A percentile compares a stretch with the other conserved stretches of the same genome.
These are phyloP conservation scores for Ochlodes sylvanus DNA, from an alignment of 2,888 invertebrate genomes.

Conservation along the genomic window DNA sequence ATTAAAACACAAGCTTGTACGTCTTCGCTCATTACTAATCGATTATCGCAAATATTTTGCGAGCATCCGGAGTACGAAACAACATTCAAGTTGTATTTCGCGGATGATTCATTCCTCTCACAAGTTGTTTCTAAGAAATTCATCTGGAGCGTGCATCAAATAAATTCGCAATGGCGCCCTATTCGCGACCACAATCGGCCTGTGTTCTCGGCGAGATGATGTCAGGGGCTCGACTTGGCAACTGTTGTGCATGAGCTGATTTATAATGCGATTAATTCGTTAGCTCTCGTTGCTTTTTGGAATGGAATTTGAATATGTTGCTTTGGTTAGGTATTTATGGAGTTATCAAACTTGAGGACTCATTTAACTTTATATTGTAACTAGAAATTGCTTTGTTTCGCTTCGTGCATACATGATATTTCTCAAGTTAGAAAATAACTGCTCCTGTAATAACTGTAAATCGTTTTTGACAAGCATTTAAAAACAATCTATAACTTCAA, in stretches of 20 bases:
- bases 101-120: constrained; percentile 41
- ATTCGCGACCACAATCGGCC: constrained; percentile 29
- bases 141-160: constrained; percentile 40
- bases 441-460: no score
- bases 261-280: constrained; percentile 38
- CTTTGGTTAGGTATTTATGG: background rate
- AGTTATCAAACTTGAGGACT: background rate
- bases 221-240: constrained; percentile 43
- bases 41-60: constrained; percentile 23
- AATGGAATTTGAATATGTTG: constrained; percentile 16
- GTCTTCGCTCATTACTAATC: constrained; percentile 1
- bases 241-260: constrained; percentile 42
- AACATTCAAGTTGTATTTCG: constrained; percentile 29
- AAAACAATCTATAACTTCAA: no score
- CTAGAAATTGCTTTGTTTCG: no score
- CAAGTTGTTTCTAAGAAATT: constrained; percentile 41
- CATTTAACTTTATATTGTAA: background rate
- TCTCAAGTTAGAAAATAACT: no score
- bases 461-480: no score
- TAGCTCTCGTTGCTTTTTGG: constrained; percentile 26
- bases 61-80: constrained; percentile 30
- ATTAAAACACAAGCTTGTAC: background rate
- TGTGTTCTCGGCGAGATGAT: constrained; percentile 39
- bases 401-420: no score
- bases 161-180: constrained; percentile 37